Percentiles rank a stretch among this genome's conserved stretches.
Evolutionary conservation across 2,797 vertebrate species (phyloP).

Genomic region (Limosa lapponica): DNA sequence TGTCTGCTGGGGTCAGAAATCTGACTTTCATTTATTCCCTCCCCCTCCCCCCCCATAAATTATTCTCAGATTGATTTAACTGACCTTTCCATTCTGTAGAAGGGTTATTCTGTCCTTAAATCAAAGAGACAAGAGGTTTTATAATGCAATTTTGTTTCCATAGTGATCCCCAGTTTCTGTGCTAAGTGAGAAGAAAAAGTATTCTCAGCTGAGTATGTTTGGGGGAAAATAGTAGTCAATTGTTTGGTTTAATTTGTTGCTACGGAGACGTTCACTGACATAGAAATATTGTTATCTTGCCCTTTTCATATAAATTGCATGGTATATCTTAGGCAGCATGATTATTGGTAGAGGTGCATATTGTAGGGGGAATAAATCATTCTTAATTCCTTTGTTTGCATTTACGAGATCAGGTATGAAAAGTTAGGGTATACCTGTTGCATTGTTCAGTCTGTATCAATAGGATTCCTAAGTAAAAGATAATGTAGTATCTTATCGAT

Average conservation of each 20-base stretch:
- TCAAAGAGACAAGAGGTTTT: background rate
- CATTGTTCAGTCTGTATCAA: background rate
- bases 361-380: background rate
- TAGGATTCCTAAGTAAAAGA: background rate
- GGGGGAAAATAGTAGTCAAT: background rate
- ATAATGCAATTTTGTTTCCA: background rate
- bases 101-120: background rate
- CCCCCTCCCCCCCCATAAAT: background rate
- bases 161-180: background rate
- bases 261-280: background rate
- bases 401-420: background rate
- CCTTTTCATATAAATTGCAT: background rate
- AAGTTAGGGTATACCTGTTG: background rate
- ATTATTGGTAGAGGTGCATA: background rate
- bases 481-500: background rate
- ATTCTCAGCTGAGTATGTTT: background rate
- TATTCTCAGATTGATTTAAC: background rate
- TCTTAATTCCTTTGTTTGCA: background rate
- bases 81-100: background rate
- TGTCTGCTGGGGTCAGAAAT: background rate
- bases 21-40: background rate
- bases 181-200: background rate
- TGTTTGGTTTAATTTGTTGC: background rate
- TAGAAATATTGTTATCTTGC: background rate
- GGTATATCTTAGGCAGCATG: background rate